These are phyloP conservation scores for Cinara cedri DNA, from an alignment of 2,888 invertebrate species.

Conservation along the genomic window DNA sequence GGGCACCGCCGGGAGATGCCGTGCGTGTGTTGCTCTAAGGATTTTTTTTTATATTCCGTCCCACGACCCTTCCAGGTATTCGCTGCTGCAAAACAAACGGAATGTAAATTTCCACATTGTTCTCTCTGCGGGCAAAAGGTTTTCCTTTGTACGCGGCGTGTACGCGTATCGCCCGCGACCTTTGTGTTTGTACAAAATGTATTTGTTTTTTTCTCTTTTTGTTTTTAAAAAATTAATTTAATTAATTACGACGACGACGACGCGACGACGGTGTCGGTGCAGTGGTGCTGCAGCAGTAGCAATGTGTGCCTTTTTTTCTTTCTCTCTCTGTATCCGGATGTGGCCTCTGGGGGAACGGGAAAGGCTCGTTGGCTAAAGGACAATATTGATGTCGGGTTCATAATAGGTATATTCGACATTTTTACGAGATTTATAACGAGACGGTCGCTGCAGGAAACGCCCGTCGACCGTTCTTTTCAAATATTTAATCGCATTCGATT, in stretches of 20 bases:
- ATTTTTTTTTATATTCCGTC: conserved; percentile 38
- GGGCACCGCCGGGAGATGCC: conserved; percentile 24
- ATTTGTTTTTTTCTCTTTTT: conserved; percentile 37
- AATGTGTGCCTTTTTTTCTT: conserved; percentile 14
- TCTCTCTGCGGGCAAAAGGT: conserved; percentile 54
- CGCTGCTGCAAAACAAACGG: conserved; percentile 47
- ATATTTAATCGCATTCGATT: too few relatives aligned
- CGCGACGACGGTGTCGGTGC: too few relatives aligned
- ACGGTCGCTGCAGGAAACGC: too few relatives aligned
- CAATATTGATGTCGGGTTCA: too few relatives aligned
- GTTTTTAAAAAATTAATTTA: conserved; percentile 52
- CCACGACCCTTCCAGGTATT: conserved; percentile 49
- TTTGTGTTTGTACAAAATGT: conserved; percentile 55
- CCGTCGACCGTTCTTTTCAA: too few relatives aligned
- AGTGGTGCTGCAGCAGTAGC: too few relatives aligned
- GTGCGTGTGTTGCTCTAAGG: conserved; percentile 48
- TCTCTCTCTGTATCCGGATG: not conserved
- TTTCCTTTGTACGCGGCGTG: conserved; percentile 43
- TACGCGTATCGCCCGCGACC: conserved; percentile 41
- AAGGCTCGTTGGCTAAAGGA: too few relatives aligned
- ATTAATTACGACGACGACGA: conserved; percentile 52
- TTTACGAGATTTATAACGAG: too few relatives aligned
- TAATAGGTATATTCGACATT: too few relatives aligned
- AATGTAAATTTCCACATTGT: conserved; percentile 57
- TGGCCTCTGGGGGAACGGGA: too few relatives aligned